Evolutionary conservation across 92 coral and sea anemone species (phyloP), one percentile per base, ranked within the genome.

Genomic region (Pocillopora grandis): DNA sequence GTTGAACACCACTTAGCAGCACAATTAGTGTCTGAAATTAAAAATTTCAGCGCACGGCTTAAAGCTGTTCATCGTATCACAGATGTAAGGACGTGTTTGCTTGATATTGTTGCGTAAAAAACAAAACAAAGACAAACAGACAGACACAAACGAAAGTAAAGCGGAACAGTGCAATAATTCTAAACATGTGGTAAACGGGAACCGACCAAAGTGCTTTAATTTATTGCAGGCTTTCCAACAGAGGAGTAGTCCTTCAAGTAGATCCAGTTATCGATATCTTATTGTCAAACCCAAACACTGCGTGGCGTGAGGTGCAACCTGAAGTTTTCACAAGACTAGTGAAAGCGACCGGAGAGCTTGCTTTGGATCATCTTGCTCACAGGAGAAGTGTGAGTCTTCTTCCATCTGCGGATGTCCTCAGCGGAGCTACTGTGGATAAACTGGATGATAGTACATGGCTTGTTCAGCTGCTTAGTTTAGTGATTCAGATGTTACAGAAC

Each of bases 361-460:
- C 64, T 56, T 19, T 74, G 73, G 72, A 74, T 73, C 71, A 83
- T 65, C 80, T 83, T 8, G 62, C 62, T 11, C 80, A 83, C 58
- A 83, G 42, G 19, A 31, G 66, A 33, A 62, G 80, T 18, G 64
- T 83, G 8, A 83, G 73, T 83, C 86, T 83, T 74, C 72, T 83
- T 62, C 80, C 86, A 8, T 83, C 80, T 14, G 55, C 86, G 1
- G 80, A 73, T 56, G 19, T 63, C 31, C 80, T 72, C 9, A 52
- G 14, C 27, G 80, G 80, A 42, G 62, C 77, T 27, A 76, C 62
- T 63, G 73, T 64, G 10, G 86, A 83, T 80, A 83, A 83, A 56
- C 80, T 83, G 9, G 91, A 88, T 58, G 82, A 91, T 76, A 91
- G 94, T 66, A 77, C 89, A 19, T 91, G 94, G 94, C 88, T 91